These are phyloP conservation scores for Plecotus auritus DNA, from an alignment of 2,113 vertebrate genomes.

Conservation along the genomic window DNA sequence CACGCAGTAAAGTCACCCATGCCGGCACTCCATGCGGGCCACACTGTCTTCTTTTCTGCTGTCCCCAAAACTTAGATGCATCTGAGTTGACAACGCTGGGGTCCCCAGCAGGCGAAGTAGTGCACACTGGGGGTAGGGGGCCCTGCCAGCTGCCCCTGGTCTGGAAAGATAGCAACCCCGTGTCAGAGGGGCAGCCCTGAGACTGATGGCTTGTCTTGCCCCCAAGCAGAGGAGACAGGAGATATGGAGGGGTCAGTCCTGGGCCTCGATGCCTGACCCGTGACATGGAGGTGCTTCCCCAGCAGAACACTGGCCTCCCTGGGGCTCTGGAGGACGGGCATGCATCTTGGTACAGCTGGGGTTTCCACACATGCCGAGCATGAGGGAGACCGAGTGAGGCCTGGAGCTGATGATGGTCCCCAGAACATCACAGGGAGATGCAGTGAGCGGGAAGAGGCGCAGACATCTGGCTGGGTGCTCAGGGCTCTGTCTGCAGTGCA, in stretches of 20 bases:
- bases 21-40: slow-evolving; percentile 49
- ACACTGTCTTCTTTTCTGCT: slow-evolving; percentile 69
- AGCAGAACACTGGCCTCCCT: not conserved
- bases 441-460: not conserved
- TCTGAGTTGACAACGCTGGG: slow-evolving; percentile 87
- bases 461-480: not conserved
- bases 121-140: slow-evolving; percentile 79
- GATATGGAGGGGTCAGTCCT: not conserved
- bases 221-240: not conserved
- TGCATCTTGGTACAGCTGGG: not conserved
- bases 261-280: not conserved
- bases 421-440: not conserved
- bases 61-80: slow-evolving; percentile 78
- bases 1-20: slow-evolving; percentile 48
- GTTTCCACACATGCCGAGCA: not conserved
- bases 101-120: slow-evolving; percentile 84
- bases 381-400: not conserved
- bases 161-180: slow-evolving; percentile 71
- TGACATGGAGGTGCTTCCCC: not conserved
- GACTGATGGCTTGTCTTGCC: not conserved
- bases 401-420: not conserved
- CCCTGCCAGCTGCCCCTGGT: slow-evolving; percentile 90
- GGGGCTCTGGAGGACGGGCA: not conserved
- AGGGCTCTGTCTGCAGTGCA: no score
- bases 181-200: not conserved